Percentiles rank a stretch among this genome's conserved stretches.
Evolutionary conservation across 2,888 invertebrate species (phyloP).

Genomic region (Ditula angustiorana): DNA sequence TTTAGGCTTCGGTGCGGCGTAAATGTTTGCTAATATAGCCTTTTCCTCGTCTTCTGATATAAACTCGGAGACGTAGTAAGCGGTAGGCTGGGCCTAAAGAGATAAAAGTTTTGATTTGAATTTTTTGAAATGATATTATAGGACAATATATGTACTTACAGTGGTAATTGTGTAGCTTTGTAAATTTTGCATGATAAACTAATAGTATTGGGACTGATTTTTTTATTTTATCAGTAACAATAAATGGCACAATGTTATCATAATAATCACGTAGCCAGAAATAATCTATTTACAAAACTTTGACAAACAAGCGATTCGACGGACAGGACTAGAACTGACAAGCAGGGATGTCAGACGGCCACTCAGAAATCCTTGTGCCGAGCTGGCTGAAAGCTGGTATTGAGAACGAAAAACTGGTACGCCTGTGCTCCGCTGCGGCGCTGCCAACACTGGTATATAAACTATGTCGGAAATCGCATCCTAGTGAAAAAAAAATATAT

Average conservation of each 20-base stretch:
- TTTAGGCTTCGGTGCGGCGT: conserved; percentile 94
- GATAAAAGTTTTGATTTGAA: neutral
- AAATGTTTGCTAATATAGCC: conserved; percentile 89
- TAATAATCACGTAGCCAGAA: neutral
- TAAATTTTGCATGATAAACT: conserved; percentile 36
- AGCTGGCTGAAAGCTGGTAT: too few relatives aligned
- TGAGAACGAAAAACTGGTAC: too few relatives aligned
- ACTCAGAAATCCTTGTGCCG: too few relatives aligned
- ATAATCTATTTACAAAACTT: neutral
- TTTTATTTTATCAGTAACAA: neutral
- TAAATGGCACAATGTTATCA: neutral
- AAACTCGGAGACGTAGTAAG: conserved; percentile 95
- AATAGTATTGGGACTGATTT: neutral
- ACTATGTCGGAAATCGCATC: too few relatives aligned
- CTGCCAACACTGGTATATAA: too few relatives aligned
- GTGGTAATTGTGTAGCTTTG: conserved; percentile 47
- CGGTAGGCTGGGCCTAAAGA: conserved; percentile 84
- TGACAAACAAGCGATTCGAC: neutral
- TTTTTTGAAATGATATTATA: neutral
- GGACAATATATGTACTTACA: conserved; percentile 48
- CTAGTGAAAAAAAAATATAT: too few relatives aligned
- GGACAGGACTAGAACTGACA: too few relatives aligned
- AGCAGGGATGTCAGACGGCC: too few relatives aligned
- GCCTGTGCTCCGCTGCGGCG: too few relatives aligned
- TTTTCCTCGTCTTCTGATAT: conserved; percentile 90